These are phyloP conservation scores for Micromys minutus DNA, from an alignment of 2,113 vertebrate species.

Conservation along the genomic window DNA sequence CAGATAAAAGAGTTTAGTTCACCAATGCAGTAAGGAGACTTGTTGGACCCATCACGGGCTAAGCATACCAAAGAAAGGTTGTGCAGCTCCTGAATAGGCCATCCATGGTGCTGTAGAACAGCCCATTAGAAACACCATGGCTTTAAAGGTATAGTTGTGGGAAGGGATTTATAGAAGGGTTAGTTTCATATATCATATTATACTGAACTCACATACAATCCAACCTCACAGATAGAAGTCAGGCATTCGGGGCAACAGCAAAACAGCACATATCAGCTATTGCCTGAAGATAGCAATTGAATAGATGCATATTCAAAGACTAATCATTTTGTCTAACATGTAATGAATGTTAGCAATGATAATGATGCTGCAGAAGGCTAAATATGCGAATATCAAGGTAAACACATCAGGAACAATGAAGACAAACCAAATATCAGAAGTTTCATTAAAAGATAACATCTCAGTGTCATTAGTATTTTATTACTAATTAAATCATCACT, in stretches of 20 bases:
- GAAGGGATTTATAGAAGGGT: constrained; percentile 3
- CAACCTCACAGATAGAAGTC: background rate
- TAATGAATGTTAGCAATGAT: background rate
- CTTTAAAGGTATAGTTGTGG: background rate
- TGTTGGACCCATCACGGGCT: background rate
- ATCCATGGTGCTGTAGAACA: background rate
- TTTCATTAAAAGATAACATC: background rate
- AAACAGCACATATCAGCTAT: background rate
- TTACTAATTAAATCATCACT: too few relatives aligned
- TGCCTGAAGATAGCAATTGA: background rate
- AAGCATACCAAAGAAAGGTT: background rate
- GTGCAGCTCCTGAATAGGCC: background rate
- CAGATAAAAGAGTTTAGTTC: background rate
- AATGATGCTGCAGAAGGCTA: background rate
- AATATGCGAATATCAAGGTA: background rate
- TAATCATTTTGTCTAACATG: constrained; percentile 27
- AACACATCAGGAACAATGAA: background rate
- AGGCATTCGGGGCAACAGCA: background rate
- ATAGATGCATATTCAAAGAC: background rate
- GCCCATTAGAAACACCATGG: background rate
- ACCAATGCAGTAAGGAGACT: background rate
- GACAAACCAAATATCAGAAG: background rate
- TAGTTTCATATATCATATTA: background rate
- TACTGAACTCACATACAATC: background rate
- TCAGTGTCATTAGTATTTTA: too few relatives aligned